Evolutionary conservation across 2,797 vertebrate genomes (phyloP).

Genomic region (Phoeniculus purpureus): DNA sequence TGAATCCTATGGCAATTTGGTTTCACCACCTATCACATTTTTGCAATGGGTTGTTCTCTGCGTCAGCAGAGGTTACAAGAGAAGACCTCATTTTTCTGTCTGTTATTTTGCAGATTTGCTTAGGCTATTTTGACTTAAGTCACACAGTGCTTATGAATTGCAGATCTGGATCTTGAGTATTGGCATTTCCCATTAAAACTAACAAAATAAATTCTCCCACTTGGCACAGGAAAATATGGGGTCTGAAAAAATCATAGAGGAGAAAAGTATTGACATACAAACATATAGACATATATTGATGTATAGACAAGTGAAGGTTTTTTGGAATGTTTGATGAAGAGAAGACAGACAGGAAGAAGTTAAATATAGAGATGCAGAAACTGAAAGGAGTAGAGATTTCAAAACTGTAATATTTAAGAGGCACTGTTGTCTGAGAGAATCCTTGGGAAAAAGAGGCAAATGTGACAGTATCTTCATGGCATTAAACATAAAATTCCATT

Average conservation of each 20-base stretch:
- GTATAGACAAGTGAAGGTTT: not conserved
- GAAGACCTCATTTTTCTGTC: not conserved
- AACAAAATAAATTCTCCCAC: not conserved
- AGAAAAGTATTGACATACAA: not conserved
- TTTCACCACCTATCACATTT: not conserved
- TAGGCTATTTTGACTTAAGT: not conserved
- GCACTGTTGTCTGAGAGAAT: not conserved
- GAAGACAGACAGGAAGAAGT: not conserved
- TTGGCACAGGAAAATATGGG: not conserved
- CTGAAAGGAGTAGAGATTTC: not conserved
- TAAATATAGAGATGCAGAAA: not conserved
- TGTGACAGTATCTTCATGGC: not conserved
- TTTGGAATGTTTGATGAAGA: not conserved
- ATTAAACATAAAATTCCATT: not conserved
- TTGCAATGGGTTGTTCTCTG: not conserved
- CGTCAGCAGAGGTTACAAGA: not conserved
- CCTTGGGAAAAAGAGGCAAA: not conserved
- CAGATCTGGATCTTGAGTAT: not conserved
- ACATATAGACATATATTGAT: no score
- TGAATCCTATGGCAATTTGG: not conserved
- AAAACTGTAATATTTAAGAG: not conserved
- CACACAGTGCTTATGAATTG: not conserved
- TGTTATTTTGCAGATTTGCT: not conserved
- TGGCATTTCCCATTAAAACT: not conserved
- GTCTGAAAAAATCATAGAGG: not conserved